These are phyloP conservation scores for Pseudomyrmex flavicornis DNA, from an alignment of 1,140 invertebrate genomes.

Conservation along the genomic window DNA sequence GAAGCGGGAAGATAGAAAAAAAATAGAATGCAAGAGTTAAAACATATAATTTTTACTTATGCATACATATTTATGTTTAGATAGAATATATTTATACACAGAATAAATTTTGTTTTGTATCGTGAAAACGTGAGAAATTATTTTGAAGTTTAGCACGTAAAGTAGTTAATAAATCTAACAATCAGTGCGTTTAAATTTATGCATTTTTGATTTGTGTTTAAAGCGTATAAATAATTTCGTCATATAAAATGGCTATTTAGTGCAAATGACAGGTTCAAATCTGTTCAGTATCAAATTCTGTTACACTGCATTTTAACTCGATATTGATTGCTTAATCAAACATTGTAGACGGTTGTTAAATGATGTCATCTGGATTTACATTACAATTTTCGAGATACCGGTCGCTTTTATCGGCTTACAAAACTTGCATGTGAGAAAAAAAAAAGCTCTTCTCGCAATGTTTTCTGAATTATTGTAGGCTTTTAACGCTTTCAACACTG, in stretches of 20 bases:
- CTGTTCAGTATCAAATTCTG: slow-evolving; percentile 7
- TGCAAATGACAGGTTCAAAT: slow-evolving; percentile 35
- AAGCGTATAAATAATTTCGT: slow-evolving; percentile 36
- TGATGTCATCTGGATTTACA: slow-evolving; percentile 7
- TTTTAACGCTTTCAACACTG: not conserved
- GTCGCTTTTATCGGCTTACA: not conserved
- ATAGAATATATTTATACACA: too few relatives aligned
- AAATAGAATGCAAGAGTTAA: too few relatives aligned
- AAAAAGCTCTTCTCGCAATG: not conserved
- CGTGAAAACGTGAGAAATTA: not conserved
- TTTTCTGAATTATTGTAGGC: slow-evolving; percentile 25
- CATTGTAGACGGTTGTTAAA: slow-evolving; percentile 8
- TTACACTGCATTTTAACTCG: slow-evolving; percentile 13
- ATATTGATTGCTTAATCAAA: slow-evolving; percentile 32
- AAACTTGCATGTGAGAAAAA: slow-evolving; percentile 27
- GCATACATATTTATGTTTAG: too few relatives aligned
- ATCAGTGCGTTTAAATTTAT: slow-evolving; percentile 16
- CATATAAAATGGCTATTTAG: slow-evolving; percentile 19
- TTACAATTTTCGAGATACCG: slow-evolving; percentile 23
- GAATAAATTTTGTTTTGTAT: not conserved
- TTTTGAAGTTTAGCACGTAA: not conserved
- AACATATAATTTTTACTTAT: too few relatives aligned
- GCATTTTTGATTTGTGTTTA: slow-evolving; percentile 8
- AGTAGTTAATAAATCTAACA: slow-evolving; percentile 11
- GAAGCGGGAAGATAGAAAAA: too few relatives aligned